Conservation (phyloP, 2,797 vertebrate genomes). For the Fratercula arctica region DNA sequence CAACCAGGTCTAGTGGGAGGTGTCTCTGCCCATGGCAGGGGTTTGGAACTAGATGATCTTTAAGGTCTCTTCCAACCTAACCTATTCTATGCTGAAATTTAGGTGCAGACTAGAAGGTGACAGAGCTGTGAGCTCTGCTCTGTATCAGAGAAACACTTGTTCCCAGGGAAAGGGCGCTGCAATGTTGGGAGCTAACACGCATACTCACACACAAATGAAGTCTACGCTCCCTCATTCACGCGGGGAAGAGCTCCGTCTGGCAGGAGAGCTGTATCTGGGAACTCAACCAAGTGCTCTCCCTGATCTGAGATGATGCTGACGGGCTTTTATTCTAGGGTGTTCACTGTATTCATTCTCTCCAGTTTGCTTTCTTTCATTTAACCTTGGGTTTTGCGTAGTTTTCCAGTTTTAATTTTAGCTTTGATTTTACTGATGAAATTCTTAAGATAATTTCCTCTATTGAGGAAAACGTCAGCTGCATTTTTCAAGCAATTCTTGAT, state of each 20-base stretch:
- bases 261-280: neutral
- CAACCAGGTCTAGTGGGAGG: too few relatives aligned
- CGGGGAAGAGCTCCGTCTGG: rapidly evolving
- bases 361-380: neutral
- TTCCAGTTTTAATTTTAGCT: neutral
- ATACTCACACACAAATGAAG: neutral
- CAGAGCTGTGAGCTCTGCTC: neutral
- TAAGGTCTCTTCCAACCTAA: too few relatives aligned
- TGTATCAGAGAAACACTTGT: neutral
- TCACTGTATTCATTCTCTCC: neutral
- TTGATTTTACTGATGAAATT: neutral
- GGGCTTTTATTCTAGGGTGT: neutral
- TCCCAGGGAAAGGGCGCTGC: neutral
- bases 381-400: rapidly evolving
- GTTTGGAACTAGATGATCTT: too few relatives aligned
- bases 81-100: neutral
- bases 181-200: rapidly evolving
- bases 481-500: neutral
- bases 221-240: rapidly evolving
- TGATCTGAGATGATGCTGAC: neutral
- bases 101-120: neutral
- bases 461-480: neutral
- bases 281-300: neutral
- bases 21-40: too few relatives aligned
- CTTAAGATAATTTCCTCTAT: neutral